Base-by-base conservation (phyloP, 2,797 vertebrate genomes). In the Periparus ater region DNA sequence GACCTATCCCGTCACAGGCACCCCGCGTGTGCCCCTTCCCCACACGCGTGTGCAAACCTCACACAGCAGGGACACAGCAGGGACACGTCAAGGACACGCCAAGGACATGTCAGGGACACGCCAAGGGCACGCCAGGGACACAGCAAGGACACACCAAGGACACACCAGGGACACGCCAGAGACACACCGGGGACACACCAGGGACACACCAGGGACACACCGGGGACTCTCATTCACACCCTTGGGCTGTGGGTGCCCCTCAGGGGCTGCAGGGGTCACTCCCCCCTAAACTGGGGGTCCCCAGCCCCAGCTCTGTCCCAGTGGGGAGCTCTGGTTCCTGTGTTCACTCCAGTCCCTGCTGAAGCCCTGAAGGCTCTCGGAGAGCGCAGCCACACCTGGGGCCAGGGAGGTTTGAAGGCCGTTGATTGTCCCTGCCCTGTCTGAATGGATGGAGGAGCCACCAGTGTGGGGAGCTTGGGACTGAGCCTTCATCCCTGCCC, bases 341-440 rank as follows among this genome's bases (percentile, higher is more conserved):
- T 1, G 48, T 7, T 72, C 53, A 14, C 53, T 38, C 72, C 12
- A 3, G 53, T 44, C 72, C 47, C 34, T 20, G 42, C 26, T 53
- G 63, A 32, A 0, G 2, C 27, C 30, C 40, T 7, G 71, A 40
- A 30, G 11, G 55, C 29, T 20, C 63, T 17, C 15, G 2, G 32
- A 11, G 15, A n/a, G 10, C 0, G 1, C 42, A 42, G 60, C 61
- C 54, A 10, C 42, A 0, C 10, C 6, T 5, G 42, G 53, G 42
- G 48, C 9, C 8, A 20, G 17, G 12, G 30, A 8, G 18, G 18
- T 7, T 25, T 36, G 16, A 27, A 40, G 50, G 73, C 20, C 30
- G 1, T 6, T 3, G 44, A 30, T 58, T 74, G 55, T 68, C 50
- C 51, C 62, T 75, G 55, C 27, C 9, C 50, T n/a, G 17, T 3